phyloP scores from a whole-genome alignment of 2,888 invertebrate species.

The Halictus ligatus region DNA sequence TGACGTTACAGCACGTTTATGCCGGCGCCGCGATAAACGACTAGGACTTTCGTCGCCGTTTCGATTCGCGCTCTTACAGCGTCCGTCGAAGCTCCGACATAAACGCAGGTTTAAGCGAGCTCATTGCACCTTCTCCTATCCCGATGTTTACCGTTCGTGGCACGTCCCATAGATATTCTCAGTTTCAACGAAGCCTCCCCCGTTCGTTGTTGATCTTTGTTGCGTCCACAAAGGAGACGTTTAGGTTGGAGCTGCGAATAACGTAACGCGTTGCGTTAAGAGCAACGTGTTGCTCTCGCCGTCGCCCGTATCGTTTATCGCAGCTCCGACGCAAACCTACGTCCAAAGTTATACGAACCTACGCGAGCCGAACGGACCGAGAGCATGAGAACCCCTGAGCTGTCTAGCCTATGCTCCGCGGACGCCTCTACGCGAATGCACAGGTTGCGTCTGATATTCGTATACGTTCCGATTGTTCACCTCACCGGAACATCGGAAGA shows the following conservation, averaged over 20 bases:
- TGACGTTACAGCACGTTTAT: neutral
- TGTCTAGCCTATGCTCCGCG: constrained; percentile 26
- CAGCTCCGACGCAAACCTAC: neutral
- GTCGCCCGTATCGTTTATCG: neutral
- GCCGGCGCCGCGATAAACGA: neutral
- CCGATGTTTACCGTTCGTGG: neutral
- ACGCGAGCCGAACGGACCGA: neutral
- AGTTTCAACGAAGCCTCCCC: neutral
- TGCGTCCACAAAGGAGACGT: too few relatives aligned
- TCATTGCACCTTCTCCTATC: neutral
- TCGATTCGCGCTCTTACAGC: neutral
- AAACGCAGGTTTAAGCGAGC: neutral
- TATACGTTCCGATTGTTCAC: constrained; percentile 81
- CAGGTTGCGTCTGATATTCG: constrained; percentile 63
- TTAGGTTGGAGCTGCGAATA: neutral
- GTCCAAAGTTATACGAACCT: neutral
- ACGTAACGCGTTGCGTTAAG: neutral
- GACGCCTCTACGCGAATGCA: constrained; percentile 43
- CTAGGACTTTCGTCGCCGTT: neutral
- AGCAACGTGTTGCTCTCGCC: too few relatives aligned
- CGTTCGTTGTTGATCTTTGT: neutral
- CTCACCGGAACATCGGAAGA: constrained; percentile 83
- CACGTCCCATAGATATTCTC: neutral
- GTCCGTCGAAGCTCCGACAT: neutral
- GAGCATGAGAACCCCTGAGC: constrained; percentile 51